These are phyloP conservation scores for Lateolabrax maculatus DNA, from an alignment of 2,797 vertebrate genomes.

Conservation along the genomic window DNA sequence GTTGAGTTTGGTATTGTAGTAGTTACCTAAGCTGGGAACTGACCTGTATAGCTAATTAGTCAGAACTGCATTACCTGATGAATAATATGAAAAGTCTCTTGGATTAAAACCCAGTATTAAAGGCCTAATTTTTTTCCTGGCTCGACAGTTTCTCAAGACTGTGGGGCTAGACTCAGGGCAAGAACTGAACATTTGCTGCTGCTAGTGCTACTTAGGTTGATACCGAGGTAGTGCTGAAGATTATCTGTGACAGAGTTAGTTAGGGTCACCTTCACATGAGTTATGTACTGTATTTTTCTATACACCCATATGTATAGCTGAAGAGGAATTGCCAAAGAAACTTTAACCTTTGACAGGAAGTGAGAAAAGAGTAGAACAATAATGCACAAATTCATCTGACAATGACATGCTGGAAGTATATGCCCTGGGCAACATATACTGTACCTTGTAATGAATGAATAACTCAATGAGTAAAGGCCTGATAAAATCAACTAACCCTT, in stretches of 20 bases:
- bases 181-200: neutral
- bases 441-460: neutral
- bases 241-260: neutral
- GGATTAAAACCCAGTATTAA: too few relatives aligned
- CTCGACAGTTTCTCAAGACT: neutral
- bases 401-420: neutral
- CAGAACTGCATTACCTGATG: too few relatives aligned
- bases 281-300: neutral
- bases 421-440: neutral
- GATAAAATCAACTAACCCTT: neutral
- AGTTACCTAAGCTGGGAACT: too few relatives aligned
- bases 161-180: too few relatives aligned
- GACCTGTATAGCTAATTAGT: too few relatives aligned
- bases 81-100: too few relatives aligned
- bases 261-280: neutral
- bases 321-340: neutral
- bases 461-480: neutral
- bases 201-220: too few relatives aligned
- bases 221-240: neutral
- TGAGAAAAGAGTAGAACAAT: neutral
- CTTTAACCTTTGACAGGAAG: neutral
- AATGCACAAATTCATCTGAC: neutral
- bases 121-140: neutral
- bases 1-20: too few relatives aligned
- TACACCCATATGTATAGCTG: neutral